Conservation (phyloP, 1,140 invertebrate genomes). For the Glomeris maerens region DNA sequence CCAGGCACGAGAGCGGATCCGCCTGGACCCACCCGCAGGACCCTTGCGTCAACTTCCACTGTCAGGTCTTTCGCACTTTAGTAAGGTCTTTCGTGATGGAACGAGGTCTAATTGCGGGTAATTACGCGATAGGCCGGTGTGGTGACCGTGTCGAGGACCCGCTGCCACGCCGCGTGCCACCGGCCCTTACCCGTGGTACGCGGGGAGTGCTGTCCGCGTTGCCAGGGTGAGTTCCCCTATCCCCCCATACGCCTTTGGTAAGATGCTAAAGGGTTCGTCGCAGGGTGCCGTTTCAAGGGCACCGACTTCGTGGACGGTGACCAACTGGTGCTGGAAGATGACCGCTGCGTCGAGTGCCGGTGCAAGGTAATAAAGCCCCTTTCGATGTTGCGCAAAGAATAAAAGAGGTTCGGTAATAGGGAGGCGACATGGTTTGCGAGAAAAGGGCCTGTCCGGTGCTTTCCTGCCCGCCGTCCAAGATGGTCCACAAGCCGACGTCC, state of each 20-base stretch:
- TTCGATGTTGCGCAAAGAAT: neutral
- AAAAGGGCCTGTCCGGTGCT: slow-evolving; percentile 73
- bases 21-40: slow-evolving; percentile 56
- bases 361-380: slow-evolving; percentile 41
- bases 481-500: slow-evolving; percentile 48
- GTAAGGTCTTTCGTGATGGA: too few relatives aligned
- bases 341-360: slow-evolving; percentile 72
- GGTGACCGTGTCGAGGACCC: slow-evolving; percentile 56
- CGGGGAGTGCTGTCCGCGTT: slow-evolving; percentile 70
- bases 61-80: neutral
- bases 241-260: too few relatives aligned
- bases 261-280: too few relatives aligned
- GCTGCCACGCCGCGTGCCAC: slow-evolving; percentile 64
- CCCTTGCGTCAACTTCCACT: slow-evolving; percentile 43
- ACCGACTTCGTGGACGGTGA: slow-evolving; percentile 50
- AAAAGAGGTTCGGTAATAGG: slow-evolving; percentile 11
- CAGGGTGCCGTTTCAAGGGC: slow-evolving; percentile 61
- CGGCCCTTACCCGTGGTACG: slow-evolving; percentile 49
- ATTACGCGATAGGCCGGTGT: slow-evolving; percentile 64
- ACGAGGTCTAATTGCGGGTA: too few relatives aligned
- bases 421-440: slow-evolving; percentile 54
- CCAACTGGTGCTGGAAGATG: slow-evolving; percentile 56
- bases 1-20: slow-evolving; percentile 51
- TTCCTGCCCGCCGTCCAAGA: slow-evolving; percentile 51
- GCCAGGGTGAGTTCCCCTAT: too few relatives aligned